Percentiles rank a stretch among this genome's conserved stretches.
Conservation (phyloP, 1,140 invertebrate species). For the Phortica variegata region DNA sequence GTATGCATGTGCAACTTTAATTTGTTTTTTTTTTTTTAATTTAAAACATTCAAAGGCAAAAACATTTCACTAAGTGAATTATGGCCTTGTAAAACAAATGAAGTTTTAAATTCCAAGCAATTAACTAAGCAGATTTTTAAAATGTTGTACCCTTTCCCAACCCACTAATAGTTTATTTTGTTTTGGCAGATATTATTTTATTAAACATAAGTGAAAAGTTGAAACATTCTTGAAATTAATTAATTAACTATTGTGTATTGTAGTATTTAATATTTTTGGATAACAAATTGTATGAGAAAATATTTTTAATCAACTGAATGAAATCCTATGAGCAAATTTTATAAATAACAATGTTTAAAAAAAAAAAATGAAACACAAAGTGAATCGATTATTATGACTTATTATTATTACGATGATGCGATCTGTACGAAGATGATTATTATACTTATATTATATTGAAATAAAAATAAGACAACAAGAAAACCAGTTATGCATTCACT, state of each 20-base stretch:
- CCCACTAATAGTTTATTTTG: too few species aligned
- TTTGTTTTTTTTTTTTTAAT: too few species aligned
- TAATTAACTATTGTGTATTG: constrained; percentile 12
- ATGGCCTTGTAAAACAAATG: too few species aligned
- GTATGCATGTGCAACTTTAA: too few species aligned
- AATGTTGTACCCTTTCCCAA: too few species aligned
- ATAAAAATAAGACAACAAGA: constrained; percentile 39
- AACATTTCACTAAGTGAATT: too few species aligned
- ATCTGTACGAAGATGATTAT: constrained; percentile 21
- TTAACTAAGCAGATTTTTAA: too few species aligned
- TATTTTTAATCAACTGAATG: constrained; percentile 41
- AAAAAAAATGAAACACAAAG: too few species aligned
- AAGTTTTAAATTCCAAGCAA: too few species aligned
- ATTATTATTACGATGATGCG: constrained; percentile 3
- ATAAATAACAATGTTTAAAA: constrained; percentile 13
- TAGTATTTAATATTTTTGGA: neutral
- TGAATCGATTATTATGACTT: constrained; percentile 6
- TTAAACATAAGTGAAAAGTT: constrained; percentile 45
- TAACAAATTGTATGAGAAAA: constrained; percentile 35
- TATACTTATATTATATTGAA: constrained; percentile 37
- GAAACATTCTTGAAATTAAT: constrained; percentile 3
- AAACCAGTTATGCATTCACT: too few species aligned
- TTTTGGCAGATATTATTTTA: too few species aligned
- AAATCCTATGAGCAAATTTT: constrained; percentile 24
- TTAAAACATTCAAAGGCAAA: too few species aligned